These are phyloP conservation scores for Tonatia bakeri DNA, from an alignment of 2,113 vertebrate species.

Conservation along the genomic window DNA sequence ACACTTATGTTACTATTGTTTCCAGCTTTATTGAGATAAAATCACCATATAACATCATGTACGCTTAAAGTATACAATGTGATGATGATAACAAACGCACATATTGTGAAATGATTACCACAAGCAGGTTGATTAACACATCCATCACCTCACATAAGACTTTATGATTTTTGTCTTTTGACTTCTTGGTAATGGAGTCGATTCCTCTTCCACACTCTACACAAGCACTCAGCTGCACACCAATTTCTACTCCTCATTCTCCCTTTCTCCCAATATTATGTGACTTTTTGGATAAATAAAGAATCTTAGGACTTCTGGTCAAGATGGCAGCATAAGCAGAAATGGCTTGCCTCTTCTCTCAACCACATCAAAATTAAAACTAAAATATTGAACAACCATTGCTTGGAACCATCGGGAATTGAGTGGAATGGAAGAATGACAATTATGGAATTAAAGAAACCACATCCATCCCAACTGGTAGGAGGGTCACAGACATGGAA, in stretches of 20 bases:
- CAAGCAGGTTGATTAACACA: accelerated
- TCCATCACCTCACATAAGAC: background rate
- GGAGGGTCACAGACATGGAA: no score
- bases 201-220: background rate
- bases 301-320: no score
- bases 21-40: background rate
- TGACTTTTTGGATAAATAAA: background rate
- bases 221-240: background rate
- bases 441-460: no score
- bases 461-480: no score
- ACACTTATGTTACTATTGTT: background rate
- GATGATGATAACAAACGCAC: accelerated
- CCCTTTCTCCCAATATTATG: background rate
- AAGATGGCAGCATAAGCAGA: no score
- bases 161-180: background rate
- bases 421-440: no score
- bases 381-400: no score
- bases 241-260: no score
- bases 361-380: no score
- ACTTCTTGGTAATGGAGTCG: background rate
- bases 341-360: no score
- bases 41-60: background rate
- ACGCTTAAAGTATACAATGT: background rate
- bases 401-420: no score
- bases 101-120: background rate